phyloP scores from a whole-genome alignment of 2,797 vertebrate genomes.

The Protonibea diacanthus region DNA sequence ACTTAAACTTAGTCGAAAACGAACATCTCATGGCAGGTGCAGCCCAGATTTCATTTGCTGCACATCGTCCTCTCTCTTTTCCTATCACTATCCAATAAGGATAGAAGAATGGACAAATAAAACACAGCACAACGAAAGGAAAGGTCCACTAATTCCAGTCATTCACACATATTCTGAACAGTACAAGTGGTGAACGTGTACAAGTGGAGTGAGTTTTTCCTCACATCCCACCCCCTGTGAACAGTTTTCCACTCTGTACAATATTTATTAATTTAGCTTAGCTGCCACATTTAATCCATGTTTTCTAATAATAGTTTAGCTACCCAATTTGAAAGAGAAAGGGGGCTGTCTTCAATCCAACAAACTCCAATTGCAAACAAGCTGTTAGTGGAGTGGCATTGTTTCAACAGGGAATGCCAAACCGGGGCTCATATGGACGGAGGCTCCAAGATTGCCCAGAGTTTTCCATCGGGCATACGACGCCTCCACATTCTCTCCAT shows the following conservation, averaged over 20 bases:
- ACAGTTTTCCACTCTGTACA: not conserved
- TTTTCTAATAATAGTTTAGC: slow-evolving; percentile 17
- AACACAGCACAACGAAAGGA: not conserved
- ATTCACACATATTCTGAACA: not conserved
- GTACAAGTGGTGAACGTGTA: not conserved
- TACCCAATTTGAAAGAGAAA: not conserved
- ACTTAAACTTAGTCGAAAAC: too few species aligned
- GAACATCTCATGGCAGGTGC: too few species aligned
- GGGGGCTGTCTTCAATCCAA: slow-evolving; percentile 5
- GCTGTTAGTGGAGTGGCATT: slow-evolving; percentile 12
- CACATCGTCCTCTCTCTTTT: too few species aligned
- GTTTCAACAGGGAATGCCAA: slow-evolving; percentile 44
- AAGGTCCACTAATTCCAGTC: not conserved
- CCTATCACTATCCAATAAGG: too few species aligned
- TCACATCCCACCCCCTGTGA: not conserved
- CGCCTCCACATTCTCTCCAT: slow-evolving; percentile 21
- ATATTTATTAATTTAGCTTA: slow-evolving; percentile 7
- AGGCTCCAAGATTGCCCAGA: slow-evolving; percentile 15
- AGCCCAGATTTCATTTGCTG: too few species aligned
- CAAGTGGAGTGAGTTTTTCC: not conserved
- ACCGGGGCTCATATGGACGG: slow-evolving; percentile 14
- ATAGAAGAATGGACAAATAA: too few species aligned
- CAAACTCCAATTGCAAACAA: slow-evolving; percentile 35
- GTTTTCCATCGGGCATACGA: not conserved
- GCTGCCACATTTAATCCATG: not conserved